Conservation (phyloP, 2,113 vertebrate species). For the Rhynchomys soricoides region DNA sequence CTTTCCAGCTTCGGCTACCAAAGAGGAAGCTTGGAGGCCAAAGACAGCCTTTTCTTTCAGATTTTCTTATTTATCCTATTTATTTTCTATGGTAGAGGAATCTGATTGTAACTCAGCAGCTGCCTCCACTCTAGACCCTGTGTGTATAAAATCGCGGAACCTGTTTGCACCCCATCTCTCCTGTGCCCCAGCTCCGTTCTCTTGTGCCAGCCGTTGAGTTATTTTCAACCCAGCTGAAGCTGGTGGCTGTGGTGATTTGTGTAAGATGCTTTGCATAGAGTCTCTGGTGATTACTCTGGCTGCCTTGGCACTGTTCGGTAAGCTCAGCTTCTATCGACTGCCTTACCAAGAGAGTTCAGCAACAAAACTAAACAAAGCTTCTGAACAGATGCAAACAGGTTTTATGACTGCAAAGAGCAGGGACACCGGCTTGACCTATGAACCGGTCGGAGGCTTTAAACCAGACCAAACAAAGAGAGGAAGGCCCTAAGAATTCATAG, state of each 20-base stretch:
- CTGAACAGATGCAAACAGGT: background rate
- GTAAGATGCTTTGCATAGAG: conserved; percentile 9
- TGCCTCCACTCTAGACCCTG: background rate
- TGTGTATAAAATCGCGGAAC: background rate
- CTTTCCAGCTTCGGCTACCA: background rate
- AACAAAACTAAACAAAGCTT: background rate
- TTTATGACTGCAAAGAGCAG: background rate
- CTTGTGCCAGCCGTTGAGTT: background rate
- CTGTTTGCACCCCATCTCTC: background rate
- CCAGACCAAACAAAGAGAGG: background rate
- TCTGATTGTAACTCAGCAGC: background rate
- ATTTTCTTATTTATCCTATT: background rate
- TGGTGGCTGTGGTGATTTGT: conserved; percentile 21
- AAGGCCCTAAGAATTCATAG: background rate
- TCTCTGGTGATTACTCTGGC: conserved; percentile 32
- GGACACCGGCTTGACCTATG: background rate
- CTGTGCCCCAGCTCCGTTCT: too few species aligned
- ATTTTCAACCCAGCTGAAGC: background rate
- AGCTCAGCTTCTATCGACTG: background rate
- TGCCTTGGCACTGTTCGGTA: background rate
- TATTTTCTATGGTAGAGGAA: background rate
- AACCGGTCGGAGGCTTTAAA: background rate
- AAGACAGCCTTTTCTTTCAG: background rate
- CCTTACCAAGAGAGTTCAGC: background rate
- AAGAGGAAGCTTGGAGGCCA: background rate